Base-by-base conservation (phyloP, 2,888 invertebrate genomes). In the Bhutanitis thaidina region DNA sequence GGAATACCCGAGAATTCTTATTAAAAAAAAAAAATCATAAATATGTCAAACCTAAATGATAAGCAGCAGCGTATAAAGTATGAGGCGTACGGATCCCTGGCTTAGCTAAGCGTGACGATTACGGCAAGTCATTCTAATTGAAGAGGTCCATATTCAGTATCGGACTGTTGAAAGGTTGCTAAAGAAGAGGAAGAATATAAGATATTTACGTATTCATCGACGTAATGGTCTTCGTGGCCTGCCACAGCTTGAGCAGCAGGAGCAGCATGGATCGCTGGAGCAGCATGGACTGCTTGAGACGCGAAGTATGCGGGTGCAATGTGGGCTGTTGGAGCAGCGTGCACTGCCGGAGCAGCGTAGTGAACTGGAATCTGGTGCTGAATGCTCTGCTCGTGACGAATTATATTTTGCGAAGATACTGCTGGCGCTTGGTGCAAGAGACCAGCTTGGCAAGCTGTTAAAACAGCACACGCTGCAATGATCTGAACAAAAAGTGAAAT, bases 341-440 rank as follows among this genome's bases (percentile, higher is more conserved):
- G 56, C 13, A 64, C 57, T 0, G 55, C 52, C 1, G 55, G 49
- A 12, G 69, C 61, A 7, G 74, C 59, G 63, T 85, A 85, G 25
- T 52, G 48, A 3, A 40, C 44, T 0, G 81, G 79, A 0, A 73
- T 71, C 57, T 82, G 81, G 47, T 86, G 81, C 56, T 81, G 80
- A 36, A 76, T 65, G 49, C 65, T 67, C 62, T 79, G 80, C 59
- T 83, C 88, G 59, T 81, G 85, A 50, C 69, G 89, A 47, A 85
- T 75, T 52, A 89, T 82, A 67, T 85, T 86, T 59, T 91, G 91
- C 4, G 88, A 82, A 0, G 90, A 84, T 1, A 90, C 79, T 3
- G 90, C 88, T 1, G 89, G 88, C 0, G 81, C 83, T 49, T 88
- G 87, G 58, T 88, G 87, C 39, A 84, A 44, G 34, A 77, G 63